phyloP scores from a whole-genome alignment of 2,113 vertebrate species.

The Anguilla rostrata region DNA sequence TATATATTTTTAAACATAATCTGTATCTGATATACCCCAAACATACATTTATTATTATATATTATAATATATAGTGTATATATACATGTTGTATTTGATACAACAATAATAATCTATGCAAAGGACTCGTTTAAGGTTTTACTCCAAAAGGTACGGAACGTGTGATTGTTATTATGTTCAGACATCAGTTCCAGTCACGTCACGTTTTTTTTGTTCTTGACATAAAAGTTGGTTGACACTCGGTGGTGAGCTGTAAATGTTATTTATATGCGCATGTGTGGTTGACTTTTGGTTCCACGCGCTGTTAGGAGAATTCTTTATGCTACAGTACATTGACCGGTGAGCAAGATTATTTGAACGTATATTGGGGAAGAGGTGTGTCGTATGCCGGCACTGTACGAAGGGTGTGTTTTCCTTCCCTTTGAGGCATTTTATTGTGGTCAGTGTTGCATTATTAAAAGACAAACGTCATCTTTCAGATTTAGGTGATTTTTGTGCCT shows the following conservation, averaged over 20 bases:
- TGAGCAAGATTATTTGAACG: constrained; percentile 18
- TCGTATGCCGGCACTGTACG: neutral
- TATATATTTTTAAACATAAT: constrained; percentile 42
- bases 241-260: constrained; percentile 9
- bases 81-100: constrained; percentile 23
- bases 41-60: constrained; percentile 24
- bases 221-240: constrained; percentile 5
- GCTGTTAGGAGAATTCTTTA: neutral
- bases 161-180: neutral
- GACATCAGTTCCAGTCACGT: neutral
- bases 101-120: constrained; percentile 25
- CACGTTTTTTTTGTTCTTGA: neutral
- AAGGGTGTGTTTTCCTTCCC: neutral
- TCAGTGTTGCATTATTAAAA: constrained; percentile 21
- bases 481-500: neutral
- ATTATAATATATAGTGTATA: constrained; percentile 17
- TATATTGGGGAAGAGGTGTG: neutral
- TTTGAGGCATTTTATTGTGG: constrained; percentile 14
- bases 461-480: neutral
- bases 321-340: neutral
- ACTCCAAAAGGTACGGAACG: constrained; percentile 26
- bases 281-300: neutral
- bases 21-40: constrained; percentile 39
- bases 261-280: constrained; percentile 22
- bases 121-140: constrained; percentile 6